These are phyloP conservation scores for Xiphorhynchus elegans DNA, from an alignment of 2,113 vertebrate genomes.

Conservation along the genomic window DNA sequence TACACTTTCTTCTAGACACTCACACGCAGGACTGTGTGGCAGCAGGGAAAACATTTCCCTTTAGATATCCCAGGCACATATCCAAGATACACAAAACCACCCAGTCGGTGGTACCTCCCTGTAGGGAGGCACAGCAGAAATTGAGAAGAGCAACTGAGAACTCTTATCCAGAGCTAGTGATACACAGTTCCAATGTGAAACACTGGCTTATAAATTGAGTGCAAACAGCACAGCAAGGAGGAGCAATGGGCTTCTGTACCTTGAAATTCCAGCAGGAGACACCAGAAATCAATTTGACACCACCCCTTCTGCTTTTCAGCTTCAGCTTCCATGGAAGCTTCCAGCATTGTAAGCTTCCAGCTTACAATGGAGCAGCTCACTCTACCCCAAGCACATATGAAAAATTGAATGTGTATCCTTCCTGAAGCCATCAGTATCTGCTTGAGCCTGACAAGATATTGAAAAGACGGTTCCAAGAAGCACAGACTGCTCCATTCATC, in stretches of 20 bases:
- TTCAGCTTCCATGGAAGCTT: not conserved
- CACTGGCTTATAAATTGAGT: not conserved
- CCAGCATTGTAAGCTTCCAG: too few species aligned
- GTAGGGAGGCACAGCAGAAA: not conserved
- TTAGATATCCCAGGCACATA: not conserved
- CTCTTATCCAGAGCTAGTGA: not conserved
- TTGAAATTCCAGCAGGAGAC: not conserved
- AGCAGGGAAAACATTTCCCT: not conserved
- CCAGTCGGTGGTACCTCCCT: not conserved
- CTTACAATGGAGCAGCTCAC: not conserved
- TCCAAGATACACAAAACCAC: not conserved
- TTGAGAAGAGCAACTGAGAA: not conserved
- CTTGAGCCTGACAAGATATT: not conserved
- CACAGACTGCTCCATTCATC: not conserved
- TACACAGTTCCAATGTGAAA: fast-evolving
- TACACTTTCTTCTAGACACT: not conserved
- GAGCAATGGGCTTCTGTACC: not conserved
- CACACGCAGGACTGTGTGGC: not conserved
- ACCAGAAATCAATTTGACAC: not conserved
- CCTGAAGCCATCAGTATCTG: not conserved
- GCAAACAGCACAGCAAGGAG: not conserved
- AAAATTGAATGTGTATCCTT: not conserved
- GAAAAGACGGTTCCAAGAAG: not conserved
- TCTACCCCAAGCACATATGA: not conserved
- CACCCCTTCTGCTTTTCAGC: not conserved